phyloP scores from a whole-genome alignment of 2,797 vertebrate species.

The Poecilia velifera region DNA sequence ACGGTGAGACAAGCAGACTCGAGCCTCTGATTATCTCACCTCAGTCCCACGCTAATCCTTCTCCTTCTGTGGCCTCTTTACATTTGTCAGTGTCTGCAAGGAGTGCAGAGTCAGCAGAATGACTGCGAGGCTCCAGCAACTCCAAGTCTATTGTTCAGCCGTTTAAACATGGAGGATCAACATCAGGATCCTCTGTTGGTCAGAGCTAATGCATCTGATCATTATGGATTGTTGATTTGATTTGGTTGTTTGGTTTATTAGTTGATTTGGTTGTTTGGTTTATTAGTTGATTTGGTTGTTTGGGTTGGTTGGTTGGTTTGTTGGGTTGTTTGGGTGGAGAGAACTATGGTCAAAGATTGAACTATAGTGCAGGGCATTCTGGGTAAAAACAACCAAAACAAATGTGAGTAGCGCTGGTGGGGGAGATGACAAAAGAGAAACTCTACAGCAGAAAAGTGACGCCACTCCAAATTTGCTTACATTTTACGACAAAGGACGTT shows the following conservation, averaged over 20 bases:
- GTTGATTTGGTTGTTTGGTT: too few species aligned
- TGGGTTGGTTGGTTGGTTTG: too few species aligned
- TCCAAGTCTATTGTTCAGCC: conserved; percentile 2
- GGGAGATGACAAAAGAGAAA: too few species aligned
- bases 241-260: background rate
- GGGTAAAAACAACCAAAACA: too few species aligned
- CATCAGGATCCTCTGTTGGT: background rate
- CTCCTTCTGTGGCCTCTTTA: conserved; percentile 19
- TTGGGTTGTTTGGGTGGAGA: too few species aligned
- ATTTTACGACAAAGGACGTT: too few species aligned
- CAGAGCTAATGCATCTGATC: background rate
- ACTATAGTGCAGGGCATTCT: too few species aligned
- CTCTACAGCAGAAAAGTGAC: too few species aligned
- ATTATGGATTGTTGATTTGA: background rate
- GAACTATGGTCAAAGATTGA: too few species aligned
- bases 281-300: too few species aligned
- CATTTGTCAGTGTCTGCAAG: conserved; percentile 29
- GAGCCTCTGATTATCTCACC: conserved; percentile 24
- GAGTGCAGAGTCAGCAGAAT: conserved; percentile 22
- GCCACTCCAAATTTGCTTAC: too few species aligned
- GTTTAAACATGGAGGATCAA: background rate
- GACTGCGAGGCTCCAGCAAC: background rate
- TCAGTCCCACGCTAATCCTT: conserved; percentile 32
- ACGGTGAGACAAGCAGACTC: background rate
- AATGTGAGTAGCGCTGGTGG: too few species aligned